A percentile compares a stretch with the other conserved stretches of the same genome.
Conservation (phyloP, 2,113 vertebrate genomes). For the Tylochromis polylepis region DNA sequence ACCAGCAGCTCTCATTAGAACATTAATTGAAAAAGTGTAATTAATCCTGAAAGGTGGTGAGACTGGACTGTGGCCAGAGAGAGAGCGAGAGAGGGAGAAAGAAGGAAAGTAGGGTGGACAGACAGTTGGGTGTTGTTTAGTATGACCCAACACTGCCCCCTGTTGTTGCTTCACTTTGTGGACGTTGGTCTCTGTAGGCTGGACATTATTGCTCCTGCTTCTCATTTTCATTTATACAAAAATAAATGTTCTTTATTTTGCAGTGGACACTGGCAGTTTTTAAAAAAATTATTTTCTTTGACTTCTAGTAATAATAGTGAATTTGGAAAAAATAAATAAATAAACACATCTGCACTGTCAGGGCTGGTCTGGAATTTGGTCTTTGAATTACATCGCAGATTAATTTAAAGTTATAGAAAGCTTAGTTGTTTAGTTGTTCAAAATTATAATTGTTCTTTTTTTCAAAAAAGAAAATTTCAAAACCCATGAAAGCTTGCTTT, state of each 20-base stretch:
- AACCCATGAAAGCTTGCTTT: background rate
- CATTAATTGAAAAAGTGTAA: slow-evolving; percentile 84
- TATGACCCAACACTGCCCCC: slow-evolving; percentile 78
- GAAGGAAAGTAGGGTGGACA: slow-evolving; percentile 24
- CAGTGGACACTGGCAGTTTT: background rate
- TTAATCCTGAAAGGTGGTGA: slow-evolving; percentile 75
- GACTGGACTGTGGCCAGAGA: slow-evolving; percentile 73
- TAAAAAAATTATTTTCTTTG: background rate
- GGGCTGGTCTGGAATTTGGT: background rate
- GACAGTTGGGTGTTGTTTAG: slow-evolving; percentile 5
- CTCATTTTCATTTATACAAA: background rate
- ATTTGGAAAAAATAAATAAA: background rate
- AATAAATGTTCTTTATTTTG: background rate
- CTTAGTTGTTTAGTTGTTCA: no score
- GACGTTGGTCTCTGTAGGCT: background rate
- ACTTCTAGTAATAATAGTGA: background rate
- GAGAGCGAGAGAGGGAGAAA: slow-evolving; percentile 30
- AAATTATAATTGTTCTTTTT: background rate
- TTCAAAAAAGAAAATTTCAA: background rate
- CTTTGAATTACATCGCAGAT: background rate
- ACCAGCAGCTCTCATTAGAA: slow-evolving; percentile 77
- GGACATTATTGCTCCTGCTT: background rate
- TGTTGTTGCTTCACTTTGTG: slow-evolving; percentile 47
- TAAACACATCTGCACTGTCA: background rate
- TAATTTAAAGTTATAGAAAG: background rate